Conservation (phyloP, 2,888 invertebrate genomes). For the Mythimna loreyi region DNA sequence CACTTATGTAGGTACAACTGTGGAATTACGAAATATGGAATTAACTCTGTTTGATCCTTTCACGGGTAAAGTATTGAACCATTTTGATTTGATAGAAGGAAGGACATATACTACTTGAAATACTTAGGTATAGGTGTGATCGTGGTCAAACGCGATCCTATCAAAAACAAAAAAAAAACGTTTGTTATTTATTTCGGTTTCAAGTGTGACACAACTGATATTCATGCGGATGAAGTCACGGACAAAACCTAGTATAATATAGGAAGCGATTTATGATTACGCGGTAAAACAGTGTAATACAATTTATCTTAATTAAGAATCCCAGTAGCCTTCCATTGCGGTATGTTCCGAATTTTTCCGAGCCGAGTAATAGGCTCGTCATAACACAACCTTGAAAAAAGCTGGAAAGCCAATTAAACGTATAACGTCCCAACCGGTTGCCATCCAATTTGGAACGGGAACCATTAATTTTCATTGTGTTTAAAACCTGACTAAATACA, state of each 20-base stretch:
- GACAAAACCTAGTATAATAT: neutral
- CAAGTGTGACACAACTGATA: too few species aligned
- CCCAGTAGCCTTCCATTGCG: constrained; percentile 11
- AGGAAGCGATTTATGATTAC: constrained; percentile 5
- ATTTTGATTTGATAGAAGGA: too few species aligned
- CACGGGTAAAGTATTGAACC: too few species aligned
- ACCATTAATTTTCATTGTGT: constrained; percentile 68
- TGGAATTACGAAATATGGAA: too few species aligned
- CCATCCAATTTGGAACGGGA: constrained; percentile 48
- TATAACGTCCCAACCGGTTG: constrained; percentile 46
- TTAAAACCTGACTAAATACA: constrained; percentile 45
- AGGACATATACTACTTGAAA: too few species aligned
- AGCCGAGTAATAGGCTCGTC: constrained; percentile 46
- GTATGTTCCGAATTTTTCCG: constrained; percentile 30
- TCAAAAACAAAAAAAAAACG: too few species aligned
- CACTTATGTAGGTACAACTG: constrained; percentile 3
- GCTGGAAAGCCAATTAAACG: constrained; percentile 59
- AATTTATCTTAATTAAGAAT: constrained; percentile 45
- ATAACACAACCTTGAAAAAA: constrained; percentile 59
- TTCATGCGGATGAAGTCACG: too few species aligned
- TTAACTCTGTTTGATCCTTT: too few species aligned
- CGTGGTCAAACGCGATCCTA: too few species aligned
- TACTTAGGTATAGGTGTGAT: too few species aligned
- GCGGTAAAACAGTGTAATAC: constrained; percentile 24
- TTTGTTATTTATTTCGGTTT: too few species aligned